Evolutionary conservation across 2,113 vertebrate genomes (phyloP), one percentile per base, ranked within the genome.

Genomic region (Stegastes partitus): DNA sequence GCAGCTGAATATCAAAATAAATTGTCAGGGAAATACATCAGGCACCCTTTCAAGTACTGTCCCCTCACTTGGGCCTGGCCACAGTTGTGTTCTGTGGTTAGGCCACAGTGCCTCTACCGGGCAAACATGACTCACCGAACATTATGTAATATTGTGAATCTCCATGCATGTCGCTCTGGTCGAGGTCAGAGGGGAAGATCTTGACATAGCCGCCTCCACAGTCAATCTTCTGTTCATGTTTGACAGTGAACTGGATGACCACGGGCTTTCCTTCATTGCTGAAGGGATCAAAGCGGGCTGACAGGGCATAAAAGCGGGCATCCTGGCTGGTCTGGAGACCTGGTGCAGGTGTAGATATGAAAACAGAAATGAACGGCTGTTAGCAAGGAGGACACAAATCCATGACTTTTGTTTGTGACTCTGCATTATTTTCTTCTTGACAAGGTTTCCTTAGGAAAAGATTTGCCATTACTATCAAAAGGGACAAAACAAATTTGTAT

Each of bases 191-290:
- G 0, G 96, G 93, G 58, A 97, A 97, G 69, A 96, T 12, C 84
- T 97, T 97, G 31, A 97, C 19, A 4, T 96, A 97, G 21, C 96
- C 96, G 0, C 96, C 96, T 0, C 96, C 95, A 0, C 96, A 97
- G 82, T 96, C 95, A 1, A 96, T 96, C 84, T 95, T 95, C 91
- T 97, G 96, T 74, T 96, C 96, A 0, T 96, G 96, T 68, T 97
- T 97, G 55, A 97, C 93, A 0, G 94, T 95, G 63, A 95, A 97
- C 87, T 96, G 96, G 61, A 96, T 11, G 5, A 97, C 91, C 55
- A 97, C 71, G 0, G 93, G 65, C 77, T 94, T 95, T 39, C 94
- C 96, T 83, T 95, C 93, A 3, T 95, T 97, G 89, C 92, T 96
- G 26, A 97, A 96, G 0, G 95, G 88, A 50, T 94, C 89, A 72